These are phyloP conservation scores for Plumapathes pennacea DNA, from an alignment of 92 coral and sea anemone genomes.

Conservation along the genomic window DNA sequence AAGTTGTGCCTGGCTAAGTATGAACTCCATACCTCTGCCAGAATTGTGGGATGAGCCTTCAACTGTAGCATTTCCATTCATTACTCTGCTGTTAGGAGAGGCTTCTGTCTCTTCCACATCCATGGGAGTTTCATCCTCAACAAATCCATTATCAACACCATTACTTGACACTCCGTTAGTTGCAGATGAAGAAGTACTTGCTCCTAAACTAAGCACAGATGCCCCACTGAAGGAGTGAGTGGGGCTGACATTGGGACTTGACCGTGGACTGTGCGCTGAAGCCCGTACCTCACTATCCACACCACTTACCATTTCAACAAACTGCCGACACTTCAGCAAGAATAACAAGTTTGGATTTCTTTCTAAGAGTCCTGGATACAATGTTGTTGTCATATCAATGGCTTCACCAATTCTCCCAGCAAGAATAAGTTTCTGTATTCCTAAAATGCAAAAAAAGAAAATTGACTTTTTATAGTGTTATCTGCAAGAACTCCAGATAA, in stretches of 20 bases:
- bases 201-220: conserved; percentile 62
- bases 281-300: conserved; percentile 93
- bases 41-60: conserved; percentile 72
- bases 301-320: conserved; percentile 99
- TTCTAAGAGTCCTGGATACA: conserved; percentile 96
- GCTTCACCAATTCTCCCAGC: conserved; percentile 99
- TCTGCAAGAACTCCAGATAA: background rate
- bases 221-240: conserved; percentile 84
- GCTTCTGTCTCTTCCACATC: conserved; percentile 86
- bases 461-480: background rate
- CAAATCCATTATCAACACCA: conserved; percentile 91
- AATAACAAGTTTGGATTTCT: conserved; percentile 90
- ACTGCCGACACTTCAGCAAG: conserved; percentile 91
- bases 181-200: conserved; percentile 64
- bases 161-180: conserved; percentile 86
- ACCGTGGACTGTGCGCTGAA: conserved; percentile 92
- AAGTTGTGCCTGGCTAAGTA: too few relatives aligned
- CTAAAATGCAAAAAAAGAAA: conserved; percentile 30
- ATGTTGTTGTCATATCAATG: conserved; percentile 93
- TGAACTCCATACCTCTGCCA: too few relatives aligned
- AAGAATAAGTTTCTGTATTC: conserved; percentile 91
- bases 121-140: conserved; percentile 86
- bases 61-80: conserved; percentile 78
- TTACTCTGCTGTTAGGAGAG: conserved; percentile 56
- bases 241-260: conserved; percentile 98